These are phyloP conservation scores for Diploscapter pachys DNA, from an alignment of 1,140 invertebrate genomes.

Conservation along the genomic window DNA sequence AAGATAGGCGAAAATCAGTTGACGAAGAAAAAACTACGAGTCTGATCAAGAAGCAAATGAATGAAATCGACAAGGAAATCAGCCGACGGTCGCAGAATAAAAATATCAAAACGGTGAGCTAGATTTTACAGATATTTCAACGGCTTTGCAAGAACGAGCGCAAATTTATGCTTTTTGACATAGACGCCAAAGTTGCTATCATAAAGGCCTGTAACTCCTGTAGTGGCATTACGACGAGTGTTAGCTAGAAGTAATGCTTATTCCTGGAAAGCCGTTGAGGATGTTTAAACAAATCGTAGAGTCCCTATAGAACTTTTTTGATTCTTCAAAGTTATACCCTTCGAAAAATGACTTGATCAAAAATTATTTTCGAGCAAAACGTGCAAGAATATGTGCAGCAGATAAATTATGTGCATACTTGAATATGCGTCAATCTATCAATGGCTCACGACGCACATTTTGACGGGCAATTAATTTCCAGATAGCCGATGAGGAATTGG, in stretches of 20 bases:
- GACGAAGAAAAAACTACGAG: conserved; percentile 35
- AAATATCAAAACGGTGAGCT: conserved; percentile 54
- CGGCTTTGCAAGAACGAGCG: background rate
- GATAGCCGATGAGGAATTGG: conserved; percentile 13
- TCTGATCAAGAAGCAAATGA: conserved; percentile 56
- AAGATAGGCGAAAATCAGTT: background rate
- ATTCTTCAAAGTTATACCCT: background rate
- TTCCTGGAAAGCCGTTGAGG: background rate
- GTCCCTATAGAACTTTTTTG: background rate
- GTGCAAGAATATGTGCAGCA: no score
- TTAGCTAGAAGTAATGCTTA: background rate
- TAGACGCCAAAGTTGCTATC: background rate
- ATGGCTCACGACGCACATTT: background rate
- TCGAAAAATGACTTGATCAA: no score
- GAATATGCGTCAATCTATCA: background rate
- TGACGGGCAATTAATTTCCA: conserved; percentile 9
- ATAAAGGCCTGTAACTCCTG: background rate
- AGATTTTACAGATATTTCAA: background rate
- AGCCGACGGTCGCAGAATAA: conserved; percentile 53
- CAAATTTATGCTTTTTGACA: conserved; percentile 8
- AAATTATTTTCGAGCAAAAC: no score
- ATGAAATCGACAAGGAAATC: conserved; percentile 56
- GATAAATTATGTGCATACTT: background rate
- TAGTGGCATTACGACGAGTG: background rate
- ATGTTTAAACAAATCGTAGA: background rate